A percentile compares a stretch with the other conserved stretches of the same genome.
Conservation (phyloP, 2,113 vertebrate species). For the Apteryx owenii region DNA sequence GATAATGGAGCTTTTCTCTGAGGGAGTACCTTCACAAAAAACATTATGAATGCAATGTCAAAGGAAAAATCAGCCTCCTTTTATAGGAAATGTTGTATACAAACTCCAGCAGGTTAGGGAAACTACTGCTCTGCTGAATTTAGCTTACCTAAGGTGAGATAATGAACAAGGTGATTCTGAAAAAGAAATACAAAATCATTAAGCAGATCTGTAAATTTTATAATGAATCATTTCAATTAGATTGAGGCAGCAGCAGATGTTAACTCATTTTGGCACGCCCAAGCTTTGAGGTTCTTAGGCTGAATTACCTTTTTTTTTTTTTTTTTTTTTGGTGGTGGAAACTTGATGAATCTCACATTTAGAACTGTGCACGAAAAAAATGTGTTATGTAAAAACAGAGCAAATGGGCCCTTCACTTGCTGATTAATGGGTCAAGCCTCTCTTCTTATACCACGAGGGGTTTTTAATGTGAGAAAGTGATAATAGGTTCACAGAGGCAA, state of each 20-base stretch:
- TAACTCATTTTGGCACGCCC: conserved; percentile 65
- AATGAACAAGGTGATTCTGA: conserved; percentile 71
- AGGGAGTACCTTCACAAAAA: background rate
- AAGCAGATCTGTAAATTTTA: conserved; percentile 77
- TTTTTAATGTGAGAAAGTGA: conserved; percentile 55
- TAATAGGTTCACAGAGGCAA: conserved; percentile 49
- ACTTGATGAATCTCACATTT: conserved; percentile 63
- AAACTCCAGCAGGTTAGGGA: background rate
- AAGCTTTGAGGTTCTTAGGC: conserved; percentile 58
- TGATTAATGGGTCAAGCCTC: conserved; percentile 63
- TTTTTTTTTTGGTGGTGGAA: background rate
- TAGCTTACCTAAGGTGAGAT: conserved; percentile 26
- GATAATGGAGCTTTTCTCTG: conserved; percentile 44
- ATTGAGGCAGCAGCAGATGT: conserved; percentile 76
- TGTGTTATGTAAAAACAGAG: conserved; percentile 52
- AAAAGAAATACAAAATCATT: conserved; percentile 77
- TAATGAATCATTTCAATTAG: conserved; percentile 81
- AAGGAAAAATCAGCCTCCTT: background rate
- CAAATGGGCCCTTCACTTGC: conserved; percentile 52
- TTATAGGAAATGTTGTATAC: background rate
- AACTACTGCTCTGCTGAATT: conserved; percentile 4
- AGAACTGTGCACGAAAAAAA: conserved; percentile 24
- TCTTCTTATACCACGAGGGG: background rate
- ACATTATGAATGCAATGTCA: background rate
- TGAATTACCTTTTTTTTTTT: background rate